Percentiles rank a stretch among this genome's conserved stretches.
Conservation (phyloP, 92 coral and sea anemone species). For the Actinernus sp. region DNA sequence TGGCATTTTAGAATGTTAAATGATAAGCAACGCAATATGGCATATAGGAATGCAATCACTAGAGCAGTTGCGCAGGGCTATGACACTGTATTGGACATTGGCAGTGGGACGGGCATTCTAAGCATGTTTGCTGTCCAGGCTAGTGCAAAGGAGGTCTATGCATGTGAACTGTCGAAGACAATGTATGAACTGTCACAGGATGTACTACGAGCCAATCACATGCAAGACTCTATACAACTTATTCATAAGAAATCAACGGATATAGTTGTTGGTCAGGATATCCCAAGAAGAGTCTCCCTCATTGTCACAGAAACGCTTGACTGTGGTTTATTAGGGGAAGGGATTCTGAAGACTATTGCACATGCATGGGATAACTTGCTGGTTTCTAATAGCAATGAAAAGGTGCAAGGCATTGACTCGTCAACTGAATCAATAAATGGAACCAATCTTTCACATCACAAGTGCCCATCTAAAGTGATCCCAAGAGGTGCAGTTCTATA, state of each 20-base stretch:
- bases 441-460: neutral
- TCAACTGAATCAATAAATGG: neutral
- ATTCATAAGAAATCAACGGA: constrained; percentile 93
- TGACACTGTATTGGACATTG: constrained; percentile 86
- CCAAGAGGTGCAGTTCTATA: constrained; percentile 86
- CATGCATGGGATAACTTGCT: constrained; percentile 89
- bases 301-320: constrained; percentile 95
- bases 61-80: constrained; percentile 75
- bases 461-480: constrained; percentile 52
- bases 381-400: constrained; percentile 3
- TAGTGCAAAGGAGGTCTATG: constrained; percentile 89
- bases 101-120: constrained; percentile 95
- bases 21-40: constrained; percentile 83
- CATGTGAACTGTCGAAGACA: constrained; percentile 97
- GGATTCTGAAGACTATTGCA: constrained; percentile 79
- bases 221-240: constrained; percentile 70
- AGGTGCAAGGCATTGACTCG: neutral
- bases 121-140: constrained; percentile 98
- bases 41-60: constrained; percentile 82
- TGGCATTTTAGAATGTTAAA: constrained; percentile 99
- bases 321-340: constrained; percentile 98
- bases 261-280: constrained; percentile 69
- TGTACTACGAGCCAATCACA: constrained; percentile 81
- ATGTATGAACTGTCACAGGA: constrained; percentile 93
- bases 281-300: constrained; percentile 68